Percentiles rank a stretch among this genome's conserved stretches.
Evolutionary conservation across 2,797 vertebrate species (phyloP).

Genomic region (Notamacropus eugenii): DNA sequence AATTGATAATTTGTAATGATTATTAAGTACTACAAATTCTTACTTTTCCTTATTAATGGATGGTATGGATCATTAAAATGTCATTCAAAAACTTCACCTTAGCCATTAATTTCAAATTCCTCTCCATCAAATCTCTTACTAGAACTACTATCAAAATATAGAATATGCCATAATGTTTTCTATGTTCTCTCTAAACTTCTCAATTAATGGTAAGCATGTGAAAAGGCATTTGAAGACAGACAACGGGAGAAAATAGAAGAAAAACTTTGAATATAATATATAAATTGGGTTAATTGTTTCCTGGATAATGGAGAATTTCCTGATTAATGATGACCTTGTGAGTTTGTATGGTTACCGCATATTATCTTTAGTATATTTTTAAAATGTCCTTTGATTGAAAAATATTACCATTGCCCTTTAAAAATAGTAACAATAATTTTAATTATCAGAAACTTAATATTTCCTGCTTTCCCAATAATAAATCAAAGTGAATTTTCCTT

Average conservation of each 20-base stretch:
- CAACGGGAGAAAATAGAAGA: neutral
- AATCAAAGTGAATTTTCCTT: constrained; percentile 13
- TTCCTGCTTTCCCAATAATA: constrained; percentile 12
- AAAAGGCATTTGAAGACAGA: neutral
- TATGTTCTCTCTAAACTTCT: neutral
- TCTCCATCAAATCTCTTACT: no score
- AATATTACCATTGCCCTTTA: neutral
- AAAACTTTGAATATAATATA: neutral
- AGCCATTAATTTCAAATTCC: no score
- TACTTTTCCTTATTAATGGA: neutral
- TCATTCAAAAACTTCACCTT: no score
- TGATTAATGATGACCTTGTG: neutral
- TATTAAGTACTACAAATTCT: neutral
- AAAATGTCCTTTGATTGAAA: neutral
- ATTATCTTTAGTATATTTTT: neutral
- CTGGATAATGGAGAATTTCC: neutral
- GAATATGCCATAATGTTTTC: no score
- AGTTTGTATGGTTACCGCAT: neutral
- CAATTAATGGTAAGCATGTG: neutral
- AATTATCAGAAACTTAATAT: constrained; percentile 9
- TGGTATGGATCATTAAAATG: neutral
- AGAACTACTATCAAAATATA: no score
- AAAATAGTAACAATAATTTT: constrained; percentile 41
- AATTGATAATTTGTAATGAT: neutral
- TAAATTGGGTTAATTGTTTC: neutral